These are phyloP conservation scores for Lordiphosa collinella DNA, from an alignment of 1,140 invertebrate species.

Conservation along the genomic window DNA sequence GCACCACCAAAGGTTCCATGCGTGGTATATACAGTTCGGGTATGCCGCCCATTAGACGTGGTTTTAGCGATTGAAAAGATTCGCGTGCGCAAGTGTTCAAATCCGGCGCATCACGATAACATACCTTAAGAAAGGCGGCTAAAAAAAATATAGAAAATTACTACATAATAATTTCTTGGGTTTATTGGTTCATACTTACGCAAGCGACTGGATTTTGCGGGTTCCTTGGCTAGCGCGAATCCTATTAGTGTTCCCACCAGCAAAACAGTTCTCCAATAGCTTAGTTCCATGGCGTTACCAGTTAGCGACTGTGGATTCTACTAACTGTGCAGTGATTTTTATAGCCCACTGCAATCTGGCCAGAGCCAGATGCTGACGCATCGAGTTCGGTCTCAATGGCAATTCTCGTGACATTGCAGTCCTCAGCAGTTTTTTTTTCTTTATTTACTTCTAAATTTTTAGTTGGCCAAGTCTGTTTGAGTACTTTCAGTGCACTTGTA, in stretches of 20 bases:
- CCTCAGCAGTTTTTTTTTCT: conserved; percentile 51
- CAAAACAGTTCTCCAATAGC: conserved; percentile 15
- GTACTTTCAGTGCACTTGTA: conserved; percentile 7
- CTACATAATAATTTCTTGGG: too few relatives aligned
- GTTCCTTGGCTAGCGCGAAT: neutral
- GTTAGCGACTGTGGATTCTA: conserved; percentile 25
- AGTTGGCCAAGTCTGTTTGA: conserved; percentile 30
- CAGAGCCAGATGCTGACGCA: conserved; percentile 29
- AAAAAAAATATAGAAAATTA: too few relatives aligned
- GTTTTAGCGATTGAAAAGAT: conserved; percentile 81
- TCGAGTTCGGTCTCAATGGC: conserved; percentile 51
- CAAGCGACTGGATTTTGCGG: conserved; percentile 21
- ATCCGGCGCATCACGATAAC: conserved; percentile 83
- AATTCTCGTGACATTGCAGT: conserved; percentile 65
- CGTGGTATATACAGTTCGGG: conserved; percentile 84
- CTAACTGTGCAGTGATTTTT: conserved; percentile 37
- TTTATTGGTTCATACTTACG: conserved; percentile 64
- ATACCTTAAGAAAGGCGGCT: conserved; percentile 81
- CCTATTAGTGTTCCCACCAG: conserved; percentile 8
- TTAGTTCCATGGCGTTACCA: conserved; percentile 22
- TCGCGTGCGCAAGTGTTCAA: conserved; percentile 82
- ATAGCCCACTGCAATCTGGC: conserved; percentile 26
- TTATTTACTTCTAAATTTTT: neutral
- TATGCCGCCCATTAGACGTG: conserved; percentile 82
- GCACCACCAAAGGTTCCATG: conserved; percentile 83